A percentile compares a stretch with the other conserved stretches of the same genome.
Evolutionary conservation across 2,888 invertebrate species (phyloP).

Genomic region (Argyra leucocephala): DNA sequence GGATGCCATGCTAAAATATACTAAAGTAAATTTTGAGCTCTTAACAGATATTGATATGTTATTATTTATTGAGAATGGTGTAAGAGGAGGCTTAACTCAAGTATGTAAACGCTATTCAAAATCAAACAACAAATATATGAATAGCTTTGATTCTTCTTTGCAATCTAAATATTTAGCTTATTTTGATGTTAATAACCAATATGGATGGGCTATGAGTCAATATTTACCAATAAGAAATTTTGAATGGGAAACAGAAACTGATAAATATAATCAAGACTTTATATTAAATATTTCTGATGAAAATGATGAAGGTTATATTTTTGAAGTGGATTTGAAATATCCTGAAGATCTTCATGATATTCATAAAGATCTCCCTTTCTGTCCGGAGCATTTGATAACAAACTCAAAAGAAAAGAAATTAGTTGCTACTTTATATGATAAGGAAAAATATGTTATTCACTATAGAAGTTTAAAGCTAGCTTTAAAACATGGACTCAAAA

Average conservation of each 20-base stretch:
- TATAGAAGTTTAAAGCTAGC: no score
- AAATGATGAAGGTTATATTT: background rate
- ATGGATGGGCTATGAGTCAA: no score
- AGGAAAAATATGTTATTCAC: no score
- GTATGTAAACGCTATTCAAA: background rate
- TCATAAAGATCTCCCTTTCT: no score
- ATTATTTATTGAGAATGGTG: background rate
- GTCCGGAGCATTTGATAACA: no score
- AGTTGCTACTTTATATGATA: no score
- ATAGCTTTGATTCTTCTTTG: background rate
- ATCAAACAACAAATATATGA: background rate
- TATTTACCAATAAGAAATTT: background rate
- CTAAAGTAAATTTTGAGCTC: constrained; percentile 24
- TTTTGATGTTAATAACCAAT: no score
- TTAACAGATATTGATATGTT: constrained; percentile 2
- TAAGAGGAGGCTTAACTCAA: background rate
- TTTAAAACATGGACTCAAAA: background rate
- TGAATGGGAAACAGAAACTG: background rate
- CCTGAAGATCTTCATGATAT: no score
- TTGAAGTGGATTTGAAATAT: background rate
- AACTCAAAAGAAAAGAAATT: no score
- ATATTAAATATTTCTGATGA: background rate
- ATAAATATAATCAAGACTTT: background rate
- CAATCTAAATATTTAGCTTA: no score
- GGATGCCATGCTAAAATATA: constrained; percentile 12